These are phyloP conservation scores for roundworm (Caenorhabditis elegans) DNA, from an alignment of 1,140 invertebrate species.

Conservation along the genomic window DNA sequence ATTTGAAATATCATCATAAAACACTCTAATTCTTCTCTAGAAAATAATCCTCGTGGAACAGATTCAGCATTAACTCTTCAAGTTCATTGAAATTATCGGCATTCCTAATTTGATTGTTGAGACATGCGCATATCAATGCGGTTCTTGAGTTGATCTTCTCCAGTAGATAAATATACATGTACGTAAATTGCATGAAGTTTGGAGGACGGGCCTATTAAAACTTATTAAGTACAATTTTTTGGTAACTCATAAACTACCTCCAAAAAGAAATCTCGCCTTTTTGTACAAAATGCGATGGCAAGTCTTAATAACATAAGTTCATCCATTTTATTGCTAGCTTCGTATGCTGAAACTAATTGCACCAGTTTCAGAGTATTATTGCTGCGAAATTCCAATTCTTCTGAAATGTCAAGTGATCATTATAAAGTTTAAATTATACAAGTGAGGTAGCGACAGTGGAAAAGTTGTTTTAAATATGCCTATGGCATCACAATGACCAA, in stretches of 20 bases:
- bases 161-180: slow-evolving; percentile 4
- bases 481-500: too few species aligned
- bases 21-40: background rate
- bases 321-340: background rate
- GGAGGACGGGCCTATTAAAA: background rate
- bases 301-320: background rate
- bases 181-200: slow-evolving; percentile 22
- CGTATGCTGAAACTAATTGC: background rate
- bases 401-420: background rate
- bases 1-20: too few species aligned
- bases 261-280: background rate
- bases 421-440: too few species aligned
- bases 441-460: too few species aligned
- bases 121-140: background rate
- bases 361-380: background rate
- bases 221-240: background rate
- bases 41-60: slow-evolving; percentile 5
- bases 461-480: too few species aligned
- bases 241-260: background rate
- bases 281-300: background rate
- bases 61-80: background rate
- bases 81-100: background rate
- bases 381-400: background rate
- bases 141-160: background rate
- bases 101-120: background rate